A percentile compares a stretch with the other conserved stretches of the same genome.
Conservation (phyloP, 2,888 invertebrate genomes). For the Girardia tigrina region DNA sequence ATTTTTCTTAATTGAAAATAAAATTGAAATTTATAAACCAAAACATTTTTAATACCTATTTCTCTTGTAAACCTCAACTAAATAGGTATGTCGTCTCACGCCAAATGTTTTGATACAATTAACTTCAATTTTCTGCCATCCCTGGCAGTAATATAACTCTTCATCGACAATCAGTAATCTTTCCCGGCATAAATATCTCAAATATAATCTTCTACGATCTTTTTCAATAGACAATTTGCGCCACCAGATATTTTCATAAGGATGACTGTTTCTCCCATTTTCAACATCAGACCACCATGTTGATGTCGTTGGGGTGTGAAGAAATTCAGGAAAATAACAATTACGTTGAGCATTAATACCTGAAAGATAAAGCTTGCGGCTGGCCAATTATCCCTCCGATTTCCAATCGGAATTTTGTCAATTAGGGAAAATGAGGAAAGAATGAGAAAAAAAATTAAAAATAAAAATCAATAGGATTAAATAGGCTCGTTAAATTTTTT, state of each 20-base stretch:
- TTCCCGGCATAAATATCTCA: neutral
- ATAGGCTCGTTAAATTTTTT: neutral
- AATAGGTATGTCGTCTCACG: neutral
- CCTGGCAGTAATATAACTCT: neutral
- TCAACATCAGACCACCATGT: slow-evolving; percentile 21
- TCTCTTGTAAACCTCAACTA: neutral
- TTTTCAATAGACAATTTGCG: neutral
- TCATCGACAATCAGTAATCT: neutral
- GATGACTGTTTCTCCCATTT: neutral
- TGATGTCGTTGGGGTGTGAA: neutral
- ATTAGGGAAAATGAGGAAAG: neutral
- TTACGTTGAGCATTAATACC: neutral
- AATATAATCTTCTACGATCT: neutral
- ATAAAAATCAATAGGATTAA: neutral
- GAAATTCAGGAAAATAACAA: slow-evolving; percentile 28
- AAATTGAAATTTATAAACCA: too few species aligned
- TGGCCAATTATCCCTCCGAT: neutral
- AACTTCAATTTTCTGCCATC: neutral
- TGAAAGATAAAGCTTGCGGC: neutral
- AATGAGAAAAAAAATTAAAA: neutral
- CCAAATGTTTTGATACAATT: neutral
- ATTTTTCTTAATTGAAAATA: neutral
- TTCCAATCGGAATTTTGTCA: too few species aligned
- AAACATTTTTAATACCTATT: too few species aligned
- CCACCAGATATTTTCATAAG: neutral